Evolutionary conservation across 2,888 invertebrate genomes (phyloP).

Genomic region (Ischnus inquisitorius): DNA sequence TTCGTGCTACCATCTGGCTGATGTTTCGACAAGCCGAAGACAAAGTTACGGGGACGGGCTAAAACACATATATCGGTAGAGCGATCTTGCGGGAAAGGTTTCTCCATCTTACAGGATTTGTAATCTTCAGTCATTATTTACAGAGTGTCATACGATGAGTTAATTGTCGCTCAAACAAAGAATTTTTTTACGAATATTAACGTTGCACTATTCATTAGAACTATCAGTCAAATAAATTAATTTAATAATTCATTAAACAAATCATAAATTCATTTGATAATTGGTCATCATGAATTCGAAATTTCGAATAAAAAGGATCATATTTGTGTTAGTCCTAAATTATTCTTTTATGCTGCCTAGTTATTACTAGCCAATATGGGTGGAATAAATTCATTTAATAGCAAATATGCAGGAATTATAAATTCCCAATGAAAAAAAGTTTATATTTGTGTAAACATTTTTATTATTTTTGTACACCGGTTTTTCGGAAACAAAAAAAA

Average conservation of each 20-base stretch:
- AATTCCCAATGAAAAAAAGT: not conserved
- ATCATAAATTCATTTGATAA: too few species aligned
- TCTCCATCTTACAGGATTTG: not conserved
- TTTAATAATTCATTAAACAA: not conserved
- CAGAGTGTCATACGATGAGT: too few species aligned
- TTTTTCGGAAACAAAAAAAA: not conserved
- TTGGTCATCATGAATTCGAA: too few species aligned
- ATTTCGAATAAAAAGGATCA: too few species aligned
- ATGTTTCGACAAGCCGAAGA: not conserved
- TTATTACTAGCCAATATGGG: too few species aligned
- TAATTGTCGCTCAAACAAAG: too few species aligned
- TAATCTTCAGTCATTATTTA: too few species aligned
- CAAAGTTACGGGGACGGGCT: not conserved
- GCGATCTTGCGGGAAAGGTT: not conserved
- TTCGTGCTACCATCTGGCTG: conserved; percentile 23
- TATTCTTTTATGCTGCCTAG: too few species aligned
- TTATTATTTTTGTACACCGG: not conserved
- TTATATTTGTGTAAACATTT: not conserved
- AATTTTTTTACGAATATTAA: too few species aligned
- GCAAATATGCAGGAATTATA: not conserved
- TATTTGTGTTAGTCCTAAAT: too few species aligned
- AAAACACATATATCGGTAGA: not conserved
- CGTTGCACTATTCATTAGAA: too few species aligned
- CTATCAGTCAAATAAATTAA: not conserved
- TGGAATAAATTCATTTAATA: not conserved